phyloP scores from a whole-genome alignment of 2,113 vertebrate species.

The Ceyx cyanopectus region DNA sequence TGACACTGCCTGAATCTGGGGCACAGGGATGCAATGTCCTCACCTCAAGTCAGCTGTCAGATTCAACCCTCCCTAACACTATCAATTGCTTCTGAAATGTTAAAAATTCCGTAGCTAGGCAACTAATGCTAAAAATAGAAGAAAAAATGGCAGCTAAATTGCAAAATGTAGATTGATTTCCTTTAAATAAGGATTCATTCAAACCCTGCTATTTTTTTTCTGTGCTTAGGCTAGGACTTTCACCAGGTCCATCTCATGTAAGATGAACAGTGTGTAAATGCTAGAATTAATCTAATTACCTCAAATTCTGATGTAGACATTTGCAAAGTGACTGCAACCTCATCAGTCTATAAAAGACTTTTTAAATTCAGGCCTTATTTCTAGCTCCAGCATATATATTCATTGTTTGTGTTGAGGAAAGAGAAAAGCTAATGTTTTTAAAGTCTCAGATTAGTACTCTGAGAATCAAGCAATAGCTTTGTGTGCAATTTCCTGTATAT shows the following conservation, averaged over 20 bases:
- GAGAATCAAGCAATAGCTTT: not conserved
- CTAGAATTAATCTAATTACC: not conserved
- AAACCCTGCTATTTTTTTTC: not conserved
- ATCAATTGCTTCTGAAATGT: not conserved
- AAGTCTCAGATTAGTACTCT: not conserved
- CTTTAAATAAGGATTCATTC: not conserved
- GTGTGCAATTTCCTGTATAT: not conserved
- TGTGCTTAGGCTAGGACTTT: not conserved
- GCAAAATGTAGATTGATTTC: not conserved
- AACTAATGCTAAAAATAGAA: not conserved
- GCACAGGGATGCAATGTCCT: not conserved
- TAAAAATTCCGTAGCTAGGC: not conserved
- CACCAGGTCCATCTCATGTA: not conserved
- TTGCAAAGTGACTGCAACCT: not conserved
- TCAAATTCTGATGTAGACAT: not conserved
- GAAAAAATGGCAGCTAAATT: not conserved
- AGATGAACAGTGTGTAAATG: not conserved
- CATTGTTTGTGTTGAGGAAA: slow-evolving; percentile 17
- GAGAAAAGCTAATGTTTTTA: slow-evolving; percentile 1
- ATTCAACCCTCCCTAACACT: not conserved
- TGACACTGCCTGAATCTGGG: not conserved
- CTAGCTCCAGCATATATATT: not conserved
- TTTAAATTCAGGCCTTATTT: slow-evolving; percentile 10
- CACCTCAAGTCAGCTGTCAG: rapidly evolving
- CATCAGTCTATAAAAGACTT: not conserved